Evolutionary conservation across 2,888 invertebrate species (phyloP), one percentile per base, ranked within the genome.

Genomic region (Xanthia togata): DNA sequence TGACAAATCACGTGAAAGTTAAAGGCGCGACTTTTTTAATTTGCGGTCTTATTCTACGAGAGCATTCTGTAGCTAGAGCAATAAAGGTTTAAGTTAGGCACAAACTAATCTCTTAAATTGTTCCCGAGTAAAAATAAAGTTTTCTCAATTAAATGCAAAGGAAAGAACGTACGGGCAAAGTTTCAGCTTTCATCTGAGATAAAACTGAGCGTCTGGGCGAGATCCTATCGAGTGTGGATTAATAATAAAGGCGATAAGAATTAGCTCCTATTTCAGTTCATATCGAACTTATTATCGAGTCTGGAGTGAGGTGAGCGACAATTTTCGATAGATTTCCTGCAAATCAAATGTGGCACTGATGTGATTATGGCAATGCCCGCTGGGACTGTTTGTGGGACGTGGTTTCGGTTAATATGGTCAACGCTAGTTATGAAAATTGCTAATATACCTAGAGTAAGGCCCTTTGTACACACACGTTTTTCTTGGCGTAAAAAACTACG

Each of bases 161-260:
- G 91, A 92, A 93, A 91, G 93, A 93, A 93, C 90, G 90, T 92
- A 92, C 90, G 88, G 92, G 90, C 87, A 87, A 95, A 95, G 93
- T 95, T 96, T 93, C 84, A 92, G 91, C 91, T 92, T 93, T 92
- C 91, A 93, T 92, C 92, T 90, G 89, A 93, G 94, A 95, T 95
- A 95, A 94, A 93, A 92, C 92, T 89, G 90, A 90, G 88, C 91
- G 94, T 95, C 95, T 94, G 93, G 92, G 83, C 88, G 84, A 91
- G 91, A 91, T 91, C 89, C 91, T 90, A 93, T 93, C 93, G 89
- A 89, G 87, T 90, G 90, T 90, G 92, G 95, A 95, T 94, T 95
- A 94, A 94, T 93, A 94, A 92, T 92, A 93, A 92, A 91, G 89
- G 90, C 90, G 90, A 90, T 91, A 91, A 79, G 69, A 70, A 83